Evolutionary conservation across 2,888 invertebrate genomes (phyloP).

Genomic region (Eupeodes luniger): DNA sequence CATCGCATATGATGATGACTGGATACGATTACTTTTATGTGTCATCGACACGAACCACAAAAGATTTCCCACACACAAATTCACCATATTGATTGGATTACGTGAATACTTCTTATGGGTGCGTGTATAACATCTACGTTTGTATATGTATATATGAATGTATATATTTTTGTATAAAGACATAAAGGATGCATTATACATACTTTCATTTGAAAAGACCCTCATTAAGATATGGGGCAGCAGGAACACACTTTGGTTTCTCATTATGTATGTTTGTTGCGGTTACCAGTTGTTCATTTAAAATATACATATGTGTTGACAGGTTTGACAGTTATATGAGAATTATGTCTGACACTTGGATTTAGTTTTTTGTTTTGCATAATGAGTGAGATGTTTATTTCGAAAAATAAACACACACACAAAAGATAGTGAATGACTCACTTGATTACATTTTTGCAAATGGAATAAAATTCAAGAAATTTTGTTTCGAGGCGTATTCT

Average conservation of each 20-base stretch:
- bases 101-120: constrained; percentile 31
- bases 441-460: neutral
- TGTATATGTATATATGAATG: too few species aligned
- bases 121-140: too few species aligned
- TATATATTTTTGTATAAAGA: neutral
- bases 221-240: constrained; percentile 58
- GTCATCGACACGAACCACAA: constrained; percentile 66
- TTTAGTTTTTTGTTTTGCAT: constrained; percentile 35
- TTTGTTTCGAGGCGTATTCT: too few species aligned
- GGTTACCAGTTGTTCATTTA: constrained; percentile 40
- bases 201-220: constrained; percentile 25
- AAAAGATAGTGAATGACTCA: neutral
- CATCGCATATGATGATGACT: constrained; percentile 58
- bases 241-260: neutral
- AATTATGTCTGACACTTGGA: constrained; percentile 59
- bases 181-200: neutral
- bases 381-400: constrained; percentile 45
- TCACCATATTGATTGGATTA: constrained; percentile 54
- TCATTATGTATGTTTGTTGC: neutral
- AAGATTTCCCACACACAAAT: constrained; percentile 40
- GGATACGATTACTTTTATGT: constrained; percentile 64
- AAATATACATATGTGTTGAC: constrained; percentile 62
- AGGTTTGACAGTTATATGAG: constrained; percentile 68
- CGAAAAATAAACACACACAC: neutral
- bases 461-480: too few species aligned